Percentiles rank a stretch among this genome's conserved stretches.
Conservation (phyloP, 2,888 invertebrate species). For the Zele albiditarsus region DNA sequence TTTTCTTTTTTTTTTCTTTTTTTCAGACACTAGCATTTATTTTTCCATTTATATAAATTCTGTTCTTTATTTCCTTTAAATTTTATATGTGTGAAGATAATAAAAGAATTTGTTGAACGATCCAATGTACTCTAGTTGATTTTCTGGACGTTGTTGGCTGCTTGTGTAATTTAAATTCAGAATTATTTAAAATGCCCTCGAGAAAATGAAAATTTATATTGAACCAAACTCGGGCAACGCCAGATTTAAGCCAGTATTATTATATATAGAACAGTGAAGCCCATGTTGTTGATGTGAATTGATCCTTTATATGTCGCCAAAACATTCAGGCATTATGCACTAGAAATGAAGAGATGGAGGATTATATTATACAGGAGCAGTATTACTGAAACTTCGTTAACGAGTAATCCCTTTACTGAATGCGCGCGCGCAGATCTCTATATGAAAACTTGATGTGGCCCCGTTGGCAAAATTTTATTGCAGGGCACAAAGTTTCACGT, state of each 20-base stretch:
- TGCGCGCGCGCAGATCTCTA: conserved; percentile 13
- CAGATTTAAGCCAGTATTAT: background rate
- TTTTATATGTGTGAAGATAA: no score
- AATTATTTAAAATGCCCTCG: no score
- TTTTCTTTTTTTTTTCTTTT: no score
- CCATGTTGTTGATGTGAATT: background rate
- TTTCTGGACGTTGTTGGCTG: no score
- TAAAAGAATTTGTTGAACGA: no score
- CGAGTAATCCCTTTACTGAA: conserved; percentile 24
- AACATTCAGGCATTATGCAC: background rate
- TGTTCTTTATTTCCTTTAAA: no score
- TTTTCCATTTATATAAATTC: no score
- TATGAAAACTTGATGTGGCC: conserved; percentile 8
- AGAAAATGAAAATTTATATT: no score
- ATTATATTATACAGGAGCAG: conserved; percentile 10
- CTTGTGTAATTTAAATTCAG: no score
- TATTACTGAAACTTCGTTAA: conserved; percentile 28
- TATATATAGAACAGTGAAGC: background rate
- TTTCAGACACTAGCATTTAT: no score
- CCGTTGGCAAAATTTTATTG: conserved; percentile 12
- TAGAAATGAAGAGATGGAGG: conserved; percentile 4
- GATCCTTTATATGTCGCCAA: conserved; percentile 3
- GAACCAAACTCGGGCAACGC: no score
- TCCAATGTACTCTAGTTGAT: no score
- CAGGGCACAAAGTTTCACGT: conserved; percentile 13